Percentiles rank a stretch among this genome's conserved stretches.
Conservation (phyloP, 2,888 invertebrate genomes). For the Volucella zonaria region DNA sequence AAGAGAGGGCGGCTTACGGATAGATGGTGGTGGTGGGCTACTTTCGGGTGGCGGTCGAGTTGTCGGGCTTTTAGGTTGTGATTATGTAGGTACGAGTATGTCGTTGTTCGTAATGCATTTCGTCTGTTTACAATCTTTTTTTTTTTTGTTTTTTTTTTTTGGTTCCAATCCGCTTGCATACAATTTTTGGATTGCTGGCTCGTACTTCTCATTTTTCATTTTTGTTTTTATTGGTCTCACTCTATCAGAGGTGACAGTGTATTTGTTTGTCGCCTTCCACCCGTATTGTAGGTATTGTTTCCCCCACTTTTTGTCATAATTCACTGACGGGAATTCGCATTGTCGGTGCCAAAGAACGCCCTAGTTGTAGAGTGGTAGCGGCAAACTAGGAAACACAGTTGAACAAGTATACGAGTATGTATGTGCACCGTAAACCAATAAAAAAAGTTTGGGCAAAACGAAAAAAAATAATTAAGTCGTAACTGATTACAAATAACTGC, state of each 20-base stretch:
- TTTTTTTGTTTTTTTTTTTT: conserved; percentile 31
- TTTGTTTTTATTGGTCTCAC: background rate
- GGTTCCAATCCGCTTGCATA: conserved; percentile 17
- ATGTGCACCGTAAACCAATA: conserved; percentile 28
- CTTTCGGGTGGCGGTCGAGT: conserved; percentile 25
- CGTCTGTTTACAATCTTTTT: conserved; percentile 38
- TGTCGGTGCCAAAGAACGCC: conserved; percentile 7
- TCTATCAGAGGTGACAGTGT: background rate
- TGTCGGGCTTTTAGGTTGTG: conserved; percentile 4
- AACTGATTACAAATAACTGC: conserved; percentile 58
- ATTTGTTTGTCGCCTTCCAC: conserved; percentile 29
- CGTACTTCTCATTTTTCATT: background rate
- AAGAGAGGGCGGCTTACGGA: background rate
- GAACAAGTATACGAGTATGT: background rate
- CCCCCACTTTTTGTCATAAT: background rate
- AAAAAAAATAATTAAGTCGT: conserved; percentile 23
- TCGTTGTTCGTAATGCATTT: conserved; percentile 58
- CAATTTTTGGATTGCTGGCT: conserved; percentile 30
- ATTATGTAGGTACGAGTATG: conserved; percentile 55
- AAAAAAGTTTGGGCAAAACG: conserved; percentile 1
- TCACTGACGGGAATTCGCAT: conserved; percentile 23
- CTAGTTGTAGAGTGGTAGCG: background rate
- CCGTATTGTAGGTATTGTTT: background rate
- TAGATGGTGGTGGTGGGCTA: conserved; percentile 23
- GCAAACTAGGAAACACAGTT: background rate